Evolutionary conservation across 2,888 invertebrate genomes (phyloP).

Genomic region (Caenorhabditis angaria): DNA sequence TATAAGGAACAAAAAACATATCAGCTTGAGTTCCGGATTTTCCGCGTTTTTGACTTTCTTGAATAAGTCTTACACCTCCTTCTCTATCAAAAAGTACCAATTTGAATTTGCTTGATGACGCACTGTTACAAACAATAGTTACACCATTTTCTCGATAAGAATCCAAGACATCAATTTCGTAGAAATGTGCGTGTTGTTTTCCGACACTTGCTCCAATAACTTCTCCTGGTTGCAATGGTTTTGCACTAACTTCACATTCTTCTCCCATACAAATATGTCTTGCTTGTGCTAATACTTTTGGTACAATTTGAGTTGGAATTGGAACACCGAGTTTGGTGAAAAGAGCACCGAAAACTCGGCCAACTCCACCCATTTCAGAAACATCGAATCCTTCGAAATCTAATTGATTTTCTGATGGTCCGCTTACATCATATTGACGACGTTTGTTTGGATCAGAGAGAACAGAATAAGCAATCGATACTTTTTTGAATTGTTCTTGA

Average conservation of each 20-base stretch:
- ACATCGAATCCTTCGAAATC: constrained; percentile 72
- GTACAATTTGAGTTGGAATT: constrained; percentile 72
- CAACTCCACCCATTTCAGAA: constrained; percentile 71
- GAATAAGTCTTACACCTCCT: constrained; percentile 71
- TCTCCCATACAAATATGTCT: constrained; percentile 62
- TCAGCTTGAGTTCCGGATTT: constrained; percentile 69
- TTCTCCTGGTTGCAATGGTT: constrained; percentile 57
- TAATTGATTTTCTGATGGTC: constrained; percentile 64
- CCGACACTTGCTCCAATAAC: constrained; percentile 55
- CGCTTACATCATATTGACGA: constrained; percentile 71
- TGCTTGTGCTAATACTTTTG: constrained; percentile 70
- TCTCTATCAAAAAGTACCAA: constrained; percentile 72
- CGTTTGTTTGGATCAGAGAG: constrained; percentile 72
- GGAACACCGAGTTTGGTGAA: constrained; percentile 72
- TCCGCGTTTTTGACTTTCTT: constrained; percentile 66
- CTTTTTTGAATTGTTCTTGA: constrained; percentile 71
- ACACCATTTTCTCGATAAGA: constrained; percentile 64
- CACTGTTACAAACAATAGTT: constrained; percentile 66
- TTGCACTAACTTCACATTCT: constrained; percentile 40
- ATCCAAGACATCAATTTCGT: constrained; percentile 58
- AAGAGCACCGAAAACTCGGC: constrained; percentile 72
- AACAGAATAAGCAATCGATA: constrained; percentile 72
- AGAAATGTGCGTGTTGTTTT: constrained; percentile 70
- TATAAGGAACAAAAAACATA: constrained; percentile 72
- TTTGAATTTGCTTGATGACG: constrained; percentile 71